Conservation (phyloP, 2,888 invertebrate species). For the Drosophila anomelani region DNA sequence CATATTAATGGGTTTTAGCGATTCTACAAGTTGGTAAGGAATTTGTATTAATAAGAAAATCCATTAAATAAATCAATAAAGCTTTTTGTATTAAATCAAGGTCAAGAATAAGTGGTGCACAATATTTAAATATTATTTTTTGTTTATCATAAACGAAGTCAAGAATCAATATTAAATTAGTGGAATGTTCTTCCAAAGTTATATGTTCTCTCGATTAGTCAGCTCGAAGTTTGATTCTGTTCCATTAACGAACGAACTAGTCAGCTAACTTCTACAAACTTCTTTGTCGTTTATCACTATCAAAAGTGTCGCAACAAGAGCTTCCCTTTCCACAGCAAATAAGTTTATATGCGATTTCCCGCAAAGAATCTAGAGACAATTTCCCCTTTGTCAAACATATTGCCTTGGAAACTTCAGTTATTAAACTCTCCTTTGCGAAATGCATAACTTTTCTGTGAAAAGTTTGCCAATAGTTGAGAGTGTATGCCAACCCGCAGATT, state of each 20-base stretch:
- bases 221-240: not conserved
- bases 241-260: not conserved
- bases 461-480: conserved; percentile 1
- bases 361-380: not conserved
- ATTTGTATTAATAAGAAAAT: not conserved
- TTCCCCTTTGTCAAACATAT: conserved; percentile 19
- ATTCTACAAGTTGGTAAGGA: not conserved
- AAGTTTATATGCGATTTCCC: not conserved
- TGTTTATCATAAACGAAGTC: not conserved
- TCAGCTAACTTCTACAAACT: not conserved
- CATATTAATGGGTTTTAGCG: conserved; percentile 8
- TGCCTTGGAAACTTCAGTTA: conserved; percentile 11
- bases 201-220: not conserved
- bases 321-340: not conserved
- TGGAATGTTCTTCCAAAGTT: not conserved
- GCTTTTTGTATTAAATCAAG: not conserved
- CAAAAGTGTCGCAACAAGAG: not conserved
- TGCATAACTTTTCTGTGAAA: conserved; percentile 5
- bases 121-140: not conserved
- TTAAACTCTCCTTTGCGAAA: conserved; percentile 5
- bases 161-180: not conserved
- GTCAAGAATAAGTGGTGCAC: not conserved
- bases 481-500: conserved; percentile 20
- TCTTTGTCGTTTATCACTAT: not conserved
- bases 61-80: not conserved